Conservation (phyloP, 2,888 invertebrate genomes). For the Papilio elwesi region DNA sequence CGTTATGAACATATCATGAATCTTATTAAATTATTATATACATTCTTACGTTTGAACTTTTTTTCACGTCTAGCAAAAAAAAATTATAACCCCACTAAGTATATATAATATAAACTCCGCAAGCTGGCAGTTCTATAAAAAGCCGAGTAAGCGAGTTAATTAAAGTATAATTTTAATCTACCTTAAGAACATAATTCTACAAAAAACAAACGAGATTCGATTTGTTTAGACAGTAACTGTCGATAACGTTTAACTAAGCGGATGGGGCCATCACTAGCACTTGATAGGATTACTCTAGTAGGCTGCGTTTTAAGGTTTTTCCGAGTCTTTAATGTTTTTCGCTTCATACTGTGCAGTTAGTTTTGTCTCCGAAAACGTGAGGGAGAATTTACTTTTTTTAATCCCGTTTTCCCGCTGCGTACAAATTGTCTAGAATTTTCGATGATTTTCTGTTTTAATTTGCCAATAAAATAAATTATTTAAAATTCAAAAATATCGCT, state of each 20-base stretch:
- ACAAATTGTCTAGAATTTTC: neutral
- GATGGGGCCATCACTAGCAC: constrained; percentile 45
- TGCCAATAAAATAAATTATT: neutral
- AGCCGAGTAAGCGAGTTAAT: too few relatives aligned
- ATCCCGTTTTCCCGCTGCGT: constrained; percentile 5
- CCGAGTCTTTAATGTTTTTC: constrained; percentile 46
- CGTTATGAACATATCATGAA: too few relatives aligned
- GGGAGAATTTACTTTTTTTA: constrained; percentile 13
- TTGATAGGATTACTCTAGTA: constrained; percentile 57
- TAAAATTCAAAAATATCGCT: neutral
- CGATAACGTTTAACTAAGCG: constrained; percentile 15
- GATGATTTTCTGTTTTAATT: neutral
- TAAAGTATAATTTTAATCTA: too few relatives aligned
- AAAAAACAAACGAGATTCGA: too few relatives aligned
- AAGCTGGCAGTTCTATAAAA: too few relatives aligned
- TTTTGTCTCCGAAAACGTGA: constrained; percentile 40
- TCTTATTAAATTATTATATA: too few relatives aligned
- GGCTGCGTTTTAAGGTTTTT: constrained; percentile 53
- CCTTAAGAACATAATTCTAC: too few relatives aligned
- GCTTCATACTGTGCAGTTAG: constrained; percentile 42
- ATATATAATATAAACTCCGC: too few relatives aligned
- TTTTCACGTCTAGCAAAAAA: too few relatives aligned
- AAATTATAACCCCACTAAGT: too few relatives aligned
- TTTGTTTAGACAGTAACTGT: neutral
- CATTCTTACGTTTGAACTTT: too few relatives aligned